Evolutionary conservation across 2,888 invertebrate genomes (phyloP).

Genomic region (Chrysopilus asiliformis): DNA sequence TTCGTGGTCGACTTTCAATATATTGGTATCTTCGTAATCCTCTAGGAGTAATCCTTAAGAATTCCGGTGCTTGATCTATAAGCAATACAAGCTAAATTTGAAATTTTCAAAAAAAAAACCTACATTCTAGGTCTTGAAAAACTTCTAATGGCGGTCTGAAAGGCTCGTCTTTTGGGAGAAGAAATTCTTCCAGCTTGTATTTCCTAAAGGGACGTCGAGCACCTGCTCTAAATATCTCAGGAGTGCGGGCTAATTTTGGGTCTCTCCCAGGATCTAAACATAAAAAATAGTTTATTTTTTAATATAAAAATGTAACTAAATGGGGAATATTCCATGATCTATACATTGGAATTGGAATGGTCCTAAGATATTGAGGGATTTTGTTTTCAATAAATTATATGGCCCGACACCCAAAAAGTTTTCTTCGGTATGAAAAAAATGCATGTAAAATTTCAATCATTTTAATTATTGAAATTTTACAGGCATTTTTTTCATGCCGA

Average conservation of each 20-base stretch:
- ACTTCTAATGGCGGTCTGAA: conserved; percentile 10
- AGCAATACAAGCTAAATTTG: neutral
- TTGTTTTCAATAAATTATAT: too few relatives aligned
- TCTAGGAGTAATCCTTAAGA: too few relatives aligned
- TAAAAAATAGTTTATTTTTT: neutral
- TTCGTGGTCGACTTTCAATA: neutral
- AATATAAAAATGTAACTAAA: neutral
- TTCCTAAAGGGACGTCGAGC: conserved; percentile 7
- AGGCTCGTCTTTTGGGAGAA: conserved; percentile 13
- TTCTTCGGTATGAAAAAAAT: too few relatives aligned
- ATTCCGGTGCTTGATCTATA: neutral
- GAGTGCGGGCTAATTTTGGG: conserved; percentile 7
- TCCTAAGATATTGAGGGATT: too few relatives aligned
- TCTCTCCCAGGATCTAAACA: conserved; percentile 1
- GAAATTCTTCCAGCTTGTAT: conserved; percentile 17
- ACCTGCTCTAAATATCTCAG: conserved; percentile 9
- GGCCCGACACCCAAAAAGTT: too few relatives aligned
- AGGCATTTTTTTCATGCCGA: too few relatives aligned
- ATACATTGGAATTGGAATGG: too few relatives aligned
- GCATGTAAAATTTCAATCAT: too few relatives aligned
- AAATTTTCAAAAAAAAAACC: neutral
- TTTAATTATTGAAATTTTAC: too few relatives aligned
- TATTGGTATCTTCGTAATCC: neutral
- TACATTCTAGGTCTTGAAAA: conserved; percentile 10
- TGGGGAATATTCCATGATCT: too few relatives aligned